Conservation (phyloP, 2,113 vertebrate genomes). For the Propithecus coquereli region DNA sequence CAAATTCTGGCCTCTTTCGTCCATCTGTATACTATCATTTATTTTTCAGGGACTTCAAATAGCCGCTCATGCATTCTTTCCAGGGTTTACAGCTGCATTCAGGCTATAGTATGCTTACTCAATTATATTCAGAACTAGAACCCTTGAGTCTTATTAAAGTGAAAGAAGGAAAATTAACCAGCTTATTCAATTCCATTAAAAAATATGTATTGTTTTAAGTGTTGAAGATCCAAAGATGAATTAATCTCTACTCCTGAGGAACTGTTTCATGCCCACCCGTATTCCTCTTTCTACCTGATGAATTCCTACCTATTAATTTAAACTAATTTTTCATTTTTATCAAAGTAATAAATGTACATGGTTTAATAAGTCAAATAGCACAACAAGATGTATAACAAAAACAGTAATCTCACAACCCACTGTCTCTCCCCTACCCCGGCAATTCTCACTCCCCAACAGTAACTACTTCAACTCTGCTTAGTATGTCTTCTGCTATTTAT, state of each 20-base stretch:
- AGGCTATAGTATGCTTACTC: background rate
- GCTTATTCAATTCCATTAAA: background rate
- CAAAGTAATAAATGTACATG: background rate
- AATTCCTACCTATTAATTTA: background rate
- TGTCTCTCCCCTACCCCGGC: too few relatives aligned
- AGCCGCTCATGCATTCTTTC: background rate
- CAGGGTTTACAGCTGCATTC: background rate
- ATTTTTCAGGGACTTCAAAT: background rate
- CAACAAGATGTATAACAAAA: background rate
- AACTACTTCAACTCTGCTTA: background rate
- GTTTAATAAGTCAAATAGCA: background rate
- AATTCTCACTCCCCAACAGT: background rate
- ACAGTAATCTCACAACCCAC: background rate
- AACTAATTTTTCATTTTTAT: background rate
- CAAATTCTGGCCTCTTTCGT: background rate
- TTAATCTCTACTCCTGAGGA: background rate
- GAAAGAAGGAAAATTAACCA: conserved; percentile 9
- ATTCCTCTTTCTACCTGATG: background rate
- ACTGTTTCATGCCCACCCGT: background rate
- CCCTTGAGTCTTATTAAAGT: background rate
- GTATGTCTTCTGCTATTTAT: background rate
- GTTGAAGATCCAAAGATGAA: background rate
- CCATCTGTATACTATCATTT: too few relatives aligned
- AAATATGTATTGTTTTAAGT: background rate
- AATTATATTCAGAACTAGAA: background rate